A percentile compares a stretch with the other conserved stretches of the same genome.
phyloP scores from a whole-genome alignment of 2,113 vertebrate genomes.

The Zosterops japonicus region DNA sequence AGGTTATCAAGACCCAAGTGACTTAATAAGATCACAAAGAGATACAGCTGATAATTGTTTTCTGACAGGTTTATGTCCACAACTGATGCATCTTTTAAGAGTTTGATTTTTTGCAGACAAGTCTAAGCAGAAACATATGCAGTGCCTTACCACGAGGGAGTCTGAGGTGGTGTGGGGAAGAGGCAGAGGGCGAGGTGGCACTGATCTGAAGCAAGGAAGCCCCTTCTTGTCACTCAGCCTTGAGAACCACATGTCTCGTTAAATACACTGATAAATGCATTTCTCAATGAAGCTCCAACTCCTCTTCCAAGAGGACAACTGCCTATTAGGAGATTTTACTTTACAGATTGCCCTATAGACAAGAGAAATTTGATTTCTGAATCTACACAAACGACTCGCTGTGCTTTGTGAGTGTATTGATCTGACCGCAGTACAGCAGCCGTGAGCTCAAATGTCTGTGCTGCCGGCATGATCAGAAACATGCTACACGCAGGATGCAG shows the following conservation, averaged over 20 bases:
- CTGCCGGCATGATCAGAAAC: slow-evolving; percentile 28
- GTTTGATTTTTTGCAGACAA: slow-evolving; percentile 12
- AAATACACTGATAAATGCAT: not conserved
- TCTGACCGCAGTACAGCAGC: slow-evolving; percentile 35
- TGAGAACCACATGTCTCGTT: not conserved
- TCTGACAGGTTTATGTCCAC: not conserved
- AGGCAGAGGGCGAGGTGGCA: not conserved
- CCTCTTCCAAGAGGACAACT: not conserved
- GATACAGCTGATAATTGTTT: not conserved
- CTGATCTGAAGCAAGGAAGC: not conserved
- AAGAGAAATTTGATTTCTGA: slow-evolving; percentile 51
- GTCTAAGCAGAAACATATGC: slow-evolving; percentile 25
- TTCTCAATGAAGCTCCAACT: not conserved
- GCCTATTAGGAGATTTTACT: not conserved
- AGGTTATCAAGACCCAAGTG: slow-evolving; percentile 25
- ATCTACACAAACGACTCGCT: not conserved
- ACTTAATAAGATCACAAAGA: slow-evolving; percentile 5
- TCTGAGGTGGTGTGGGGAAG: not conserved
- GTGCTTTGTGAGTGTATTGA: slow-evolving; percentile 39
- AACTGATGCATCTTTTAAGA: not conserved
- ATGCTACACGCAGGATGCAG: slow-evolving; percentile 26
- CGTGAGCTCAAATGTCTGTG: slow-evolving; percentile 10
- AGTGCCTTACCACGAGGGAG: not conserved
- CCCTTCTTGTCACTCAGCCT: not conserved
- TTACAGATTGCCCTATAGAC: not conserved